Percentiles rank a stretch among this genome's conserved stretches.
Conservation (phyloP, 2,797 vertebrate species). For the Oreochromis mossambicus region DNA sequence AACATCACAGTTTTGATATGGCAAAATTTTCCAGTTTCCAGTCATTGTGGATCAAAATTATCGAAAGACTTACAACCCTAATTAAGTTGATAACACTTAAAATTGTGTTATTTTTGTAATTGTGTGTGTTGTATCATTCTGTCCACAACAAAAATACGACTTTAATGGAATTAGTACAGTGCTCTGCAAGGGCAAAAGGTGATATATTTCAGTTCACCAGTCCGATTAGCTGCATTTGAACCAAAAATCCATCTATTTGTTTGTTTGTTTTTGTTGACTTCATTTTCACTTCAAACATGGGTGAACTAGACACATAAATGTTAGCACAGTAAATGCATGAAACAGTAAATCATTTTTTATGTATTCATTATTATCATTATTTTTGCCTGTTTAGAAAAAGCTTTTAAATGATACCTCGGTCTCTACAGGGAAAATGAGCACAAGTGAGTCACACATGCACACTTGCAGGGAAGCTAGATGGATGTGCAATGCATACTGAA, state of each 20-base stretch:
- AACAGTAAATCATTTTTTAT: accelerated
- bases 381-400: background rate
- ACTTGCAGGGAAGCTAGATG: background rate
- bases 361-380: accelerated
- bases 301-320: background rate
- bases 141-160: background rate
- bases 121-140: background rate
- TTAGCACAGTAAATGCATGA: background rate
- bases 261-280: background rate
- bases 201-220: background rate
- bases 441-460: constrained; percentile 14
- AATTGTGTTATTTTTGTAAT: background rate
- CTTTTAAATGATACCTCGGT: background rate
- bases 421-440: background rate
- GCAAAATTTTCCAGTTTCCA: background rate
- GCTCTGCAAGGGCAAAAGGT: background rate
- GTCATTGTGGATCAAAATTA: background rate
- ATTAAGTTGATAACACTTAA: background rate
- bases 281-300: background rate
- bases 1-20: background rate
- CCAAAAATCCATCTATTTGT: background rate
- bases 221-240: background rate
- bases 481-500: constrained; percentile 10
- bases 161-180: accelerated
- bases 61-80: accelerated